A percentile compares a stretch with the other conserved stretches of the same genome.
Evolutionary conservation across 2,888 invertebrate species (phyloP).

Genomic region (Pachydiplax longipennis): DNA sequence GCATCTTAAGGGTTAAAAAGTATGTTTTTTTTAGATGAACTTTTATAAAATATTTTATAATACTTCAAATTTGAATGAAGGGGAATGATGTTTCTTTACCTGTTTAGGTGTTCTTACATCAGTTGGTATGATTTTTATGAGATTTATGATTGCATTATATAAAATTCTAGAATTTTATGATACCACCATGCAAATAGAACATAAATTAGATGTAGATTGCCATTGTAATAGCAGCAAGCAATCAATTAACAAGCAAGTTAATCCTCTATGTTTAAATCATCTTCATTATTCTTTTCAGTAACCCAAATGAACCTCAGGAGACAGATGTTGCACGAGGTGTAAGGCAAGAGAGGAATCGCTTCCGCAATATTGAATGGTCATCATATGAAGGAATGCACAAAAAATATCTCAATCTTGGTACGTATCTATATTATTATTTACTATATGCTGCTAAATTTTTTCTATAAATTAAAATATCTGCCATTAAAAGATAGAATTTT

Average conservation of each 20-base stretch:
- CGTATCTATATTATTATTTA: slow-evolving; percentile 54
- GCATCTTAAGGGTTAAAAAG: no score
- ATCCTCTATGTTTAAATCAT: neutral
- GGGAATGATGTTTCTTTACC: no score
- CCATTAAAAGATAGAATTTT: no score
- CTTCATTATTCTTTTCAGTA: slow-evolving; percentile 64
- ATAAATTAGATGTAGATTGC: no score
- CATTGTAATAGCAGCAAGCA: neutral
- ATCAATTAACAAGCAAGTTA: neutral
- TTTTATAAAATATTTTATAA: no score
- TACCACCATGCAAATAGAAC: no score
- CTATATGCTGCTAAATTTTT: neutral
- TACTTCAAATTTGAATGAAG: no score
- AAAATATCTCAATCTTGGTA: slow-evolving; percentile 88
- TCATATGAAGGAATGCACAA: slow-evolving; percentile 92
- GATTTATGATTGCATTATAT: no score
- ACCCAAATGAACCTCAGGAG: slow-evolving; percentile 85
- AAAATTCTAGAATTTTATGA: no score
- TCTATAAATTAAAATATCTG: neutral
- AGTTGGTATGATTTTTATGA: no score
- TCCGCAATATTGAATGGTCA: slow-evolving; percentile 92
- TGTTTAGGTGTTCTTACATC: no score
- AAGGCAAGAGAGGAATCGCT: slow-evolving; percentile 79
- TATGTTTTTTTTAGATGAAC: no score
- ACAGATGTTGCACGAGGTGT: slow-evolving; percentile 69